These are phyloP conservation scores for Magallana nippona DNA, from an alignment of 2,888 invertebrate species.

Conservation along the genomic window DNA sequence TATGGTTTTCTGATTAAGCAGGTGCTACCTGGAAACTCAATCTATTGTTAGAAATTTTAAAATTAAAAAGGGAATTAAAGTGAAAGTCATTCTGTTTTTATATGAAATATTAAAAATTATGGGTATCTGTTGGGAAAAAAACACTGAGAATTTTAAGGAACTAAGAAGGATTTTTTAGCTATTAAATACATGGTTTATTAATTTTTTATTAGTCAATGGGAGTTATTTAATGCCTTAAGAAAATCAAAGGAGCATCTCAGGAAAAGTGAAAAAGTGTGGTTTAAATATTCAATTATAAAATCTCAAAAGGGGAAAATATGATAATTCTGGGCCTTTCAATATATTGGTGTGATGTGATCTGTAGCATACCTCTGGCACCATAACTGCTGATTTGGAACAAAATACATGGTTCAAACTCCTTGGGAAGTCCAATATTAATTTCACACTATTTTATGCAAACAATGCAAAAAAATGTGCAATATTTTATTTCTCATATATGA, in stretches of 20 bases:
- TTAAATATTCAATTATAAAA: constrained; percentile 6
- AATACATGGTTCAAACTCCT: not conserved
- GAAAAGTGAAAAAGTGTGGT: not conserved
- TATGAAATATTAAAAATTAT: not conserved
- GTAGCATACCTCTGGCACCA: constrained; percentile 8
- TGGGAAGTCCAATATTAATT: not conserved
- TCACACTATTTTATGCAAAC: not conserved
- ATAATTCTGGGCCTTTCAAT: not conserved
- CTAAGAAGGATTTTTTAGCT: not conserved
- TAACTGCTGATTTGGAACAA: not conserved
- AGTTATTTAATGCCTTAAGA: not conserved
- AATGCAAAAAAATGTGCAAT: not conserved
- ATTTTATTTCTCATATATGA: too few relatives aligned
- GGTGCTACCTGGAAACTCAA: not conserved
- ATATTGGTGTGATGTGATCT: not conserved
- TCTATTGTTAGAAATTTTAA: too few relatives aligned
- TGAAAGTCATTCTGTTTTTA: constrained; percentile 5
- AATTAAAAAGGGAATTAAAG: not conserved
- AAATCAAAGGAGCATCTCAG: not conserved
- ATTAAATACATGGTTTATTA: not conserved
- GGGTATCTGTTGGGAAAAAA: not conserved
- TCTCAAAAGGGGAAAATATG: not conserved
- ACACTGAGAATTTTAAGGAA: not conserved
- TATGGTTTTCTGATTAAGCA: not conserved
- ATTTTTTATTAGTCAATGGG: not conserved